Base-by-base conservation (phyloP, 2,888 invertebrate genomes). In the Alviniconcha strummeri region DNA sequence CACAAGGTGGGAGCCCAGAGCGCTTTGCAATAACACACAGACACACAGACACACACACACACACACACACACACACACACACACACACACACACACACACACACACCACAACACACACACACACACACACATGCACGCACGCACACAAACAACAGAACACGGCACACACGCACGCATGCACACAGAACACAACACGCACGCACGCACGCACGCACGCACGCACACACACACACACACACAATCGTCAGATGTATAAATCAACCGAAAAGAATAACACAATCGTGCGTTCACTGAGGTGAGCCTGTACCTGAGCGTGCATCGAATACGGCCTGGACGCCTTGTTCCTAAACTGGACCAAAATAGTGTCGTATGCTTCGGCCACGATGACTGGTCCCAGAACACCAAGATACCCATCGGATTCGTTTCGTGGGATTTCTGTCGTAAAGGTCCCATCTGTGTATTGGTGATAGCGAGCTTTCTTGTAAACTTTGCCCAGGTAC, bases 351-450 rank as follows among this genome's bases (percentile, higher is more conserved):
- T 36, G 19, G 4, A 87, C 81, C 5, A 71, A 81, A 57, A 87
- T 74, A 55, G 54, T 83, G 74, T 87, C 87, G 6, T 85, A 85
- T 5, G 83, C 82, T 52, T 86, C 85, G 8, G 81, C 87, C 54
- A 80, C 60, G 67, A 87, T 80, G 60, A 84, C 64, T 2, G 87
- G 87, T 0, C 87, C 87, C 75, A 86, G 56, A 36, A 86, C 71
- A 9, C 85, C 86, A 60, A 86, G 72, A 67, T 84, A 84, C 13
- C 9, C 55, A 13, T 86, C 85, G 69, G 82, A 78, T 15, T 79
- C 78, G 11, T 36, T 69, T 54, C 84, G 78, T 11, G 11, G 0
- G 56, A 80, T 77, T 74, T 85, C 81, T 8, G 36, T 54, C 5
- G 60, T 83, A 64, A 83, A 83, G 19, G 72, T 79, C 15, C 52